Base-by-base conservation (phyloP, 2,797 vertebrate species). In the Knipowitschia caucasica region DNA sequence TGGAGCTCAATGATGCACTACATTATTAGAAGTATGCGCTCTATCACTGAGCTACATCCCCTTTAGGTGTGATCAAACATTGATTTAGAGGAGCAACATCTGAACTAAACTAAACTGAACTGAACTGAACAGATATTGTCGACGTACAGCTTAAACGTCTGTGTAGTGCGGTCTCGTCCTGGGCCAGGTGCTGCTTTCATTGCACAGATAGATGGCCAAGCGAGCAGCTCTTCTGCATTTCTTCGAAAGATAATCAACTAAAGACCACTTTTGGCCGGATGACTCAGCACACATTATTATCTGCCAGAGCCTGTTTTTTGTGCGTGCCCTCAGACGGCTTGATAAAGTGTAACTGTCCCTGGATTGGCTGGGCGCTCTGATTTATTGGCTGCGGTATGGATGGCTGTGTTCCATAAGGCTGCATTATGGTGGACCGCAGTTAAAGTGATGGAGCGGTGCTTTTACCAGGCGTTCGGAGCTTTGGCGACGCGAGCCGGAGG, bases 341-440 rank as follows among this genome's bases (percentile, higher is more conserved):
- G 34, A 61, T 47, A 36, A 44, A 40, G 39, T 53, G 15, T 56
- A 50, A 40, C 18, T 36, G 36, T 57, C 57, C 53, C 45, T 17
- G 46, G 2, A 40, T 25, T 56, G 58, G 21, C 54, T 50, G 15
- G 15, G 26, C 18, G 34, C 52, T 21, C 23, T 65, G 55, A 69
- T 62, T 65, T 59, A 62, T 59, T 56, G 55, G 47, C 58, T 42
- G 33, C 21, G 43, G 30, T 53, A 27, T 56, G 20, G 38, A 38
- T 46, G 58, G 71, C 66, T 62, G 52, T 38, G 46, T 56, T 73
- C 71, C 62, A 73, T 38, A 31, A 56, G 53, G 52, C 33, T 42
- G 39, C 59, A 57, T 49, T 56, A 60, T 27, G 15, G 42, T 33
- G 20, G 56, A 69, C 61, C 47, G 52, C 51, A 40, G 42, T 65